These are phyloP conservation scores for Timandra comae DNA, from an alignment of 2,888 invertebrate genomes.

Conservation along the genomic window DNA sequence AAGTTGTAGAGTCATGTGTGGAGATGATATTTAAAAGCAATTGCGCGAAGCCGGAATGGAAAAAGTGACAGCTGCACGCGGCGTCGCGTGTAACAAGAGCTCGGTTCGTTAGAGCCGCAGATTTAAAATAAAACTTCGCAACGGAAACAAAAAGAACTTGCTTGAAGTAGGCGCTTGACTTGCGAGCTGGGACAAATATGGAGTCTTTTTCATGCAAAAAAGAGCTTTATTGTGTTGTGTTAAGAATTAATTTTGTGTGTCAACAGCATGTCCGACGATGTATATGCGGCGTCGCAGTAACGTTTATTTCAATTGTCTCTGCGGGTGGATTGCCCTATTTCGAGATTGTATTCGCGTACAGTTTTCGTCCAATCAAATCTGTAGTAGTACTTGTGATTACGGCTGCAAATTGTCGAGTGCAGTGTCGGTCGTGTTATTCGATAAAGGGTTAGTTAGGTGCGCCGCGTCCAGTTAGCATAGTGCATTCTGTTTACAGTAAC, in stretches of 20 bases:
- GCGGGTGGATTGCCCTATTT: conserved; percentile 69
- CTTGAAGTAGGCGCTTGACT: conserved; percentile 54
- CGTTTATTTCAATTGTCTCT: conserved; percentile 69
- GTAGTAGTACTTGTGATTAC: conserved; percentile 38
- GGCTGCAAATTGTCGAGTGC: conserved; percentile 18
- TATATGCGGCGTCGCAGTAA: conserved; percentile 35
- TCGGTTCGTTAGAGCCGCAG: conserved; percentile 66
- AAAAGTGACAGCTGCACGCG: conserved; percentile 45
- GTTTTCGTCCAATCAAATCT: conserved; percentile 53
- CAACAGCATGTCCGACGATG: conserved; percentile 21
- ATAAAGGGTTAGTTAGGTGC: conserved; percentile 7
- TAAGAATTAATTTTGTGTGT: conserved; percentile 42
- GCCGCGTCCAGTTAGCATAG: conserved; percentile 4
- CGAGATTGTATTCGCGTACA: conserved; percentile 52
- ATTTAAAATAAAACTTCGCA: conserved; percentile 69
- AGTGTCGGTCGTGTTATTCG: conserved; percentile 8
- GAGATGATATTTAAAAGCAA: conserved; percentile 11
- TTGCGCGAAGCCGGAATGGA: conserved; percentile 6
- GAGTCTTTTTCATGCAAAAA: conserved; percentile 27
- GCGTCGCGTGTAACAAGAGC: conserved; percentile 54
- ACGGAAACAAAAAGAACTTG: conserved; percentile 59
- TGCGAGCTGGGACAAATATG: conserved; percentile 34
- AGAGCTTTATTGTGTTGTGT: conserved; percentile 30
- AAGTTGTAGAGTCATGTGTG: conserved; percentile 2
- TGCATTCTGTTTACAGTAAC: conserved; percentile 11